Evolutionary conservation across 2,797 vertebrate genomes (phyloP).

Genomic region (Coilia nasus): DNA sequence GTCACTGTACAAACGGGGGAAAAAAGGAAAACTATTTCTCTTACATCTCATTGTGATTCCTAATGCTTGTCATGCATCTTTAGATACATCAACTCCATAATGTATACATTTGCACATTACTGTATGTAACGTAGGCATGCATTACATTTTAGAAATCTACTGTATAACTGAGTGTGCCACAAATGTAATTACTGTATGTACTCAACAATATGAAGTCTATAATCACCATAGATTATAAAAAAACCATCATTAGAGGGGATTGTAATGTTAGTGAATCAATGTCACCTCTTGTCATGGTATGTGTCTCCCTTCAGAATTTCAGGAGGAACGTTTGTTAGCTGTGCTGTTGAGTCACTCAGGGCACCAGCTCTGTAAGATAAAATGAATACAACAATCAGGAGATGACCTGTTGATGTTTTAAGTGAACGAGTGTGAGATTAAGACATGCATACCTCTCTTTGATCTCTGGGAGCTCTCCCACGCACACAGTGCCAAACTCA

Average conservation of each 20-base stretch:
- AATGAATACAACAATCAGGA: neutral
- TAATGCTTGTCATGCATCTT: neutral
- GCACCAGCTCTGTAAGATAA: neutral
- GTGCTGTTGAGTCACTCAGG: neutral
- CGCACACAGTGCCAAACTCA: constrained; percentile 20
- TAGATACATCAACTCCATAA: neutral
- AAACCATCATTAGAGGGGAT: too few relatives aligned
- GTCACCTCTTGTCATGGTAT: constrained; percentile 12
- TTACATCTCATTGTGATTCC: neutral
- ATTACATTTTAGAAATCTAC: neutral
- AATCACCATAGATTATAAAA: neutral
- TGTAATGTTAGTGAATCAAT: neutral
- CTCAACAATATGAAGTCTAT: neutral
- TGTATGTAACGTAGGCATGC: neutral
- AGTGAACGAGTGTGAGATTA: neutral
- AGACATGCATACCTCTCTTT: constrained; percentile 16
- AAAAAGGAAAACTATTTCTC: neutral
- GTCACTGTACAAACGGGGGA: constrained; percentile 26
- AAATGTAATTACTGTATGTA: too few relatives aligned
- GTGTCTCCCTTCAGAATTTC: neutral
- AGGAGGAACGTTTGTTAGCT: neutral
- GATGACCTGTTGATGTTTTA: neutral
- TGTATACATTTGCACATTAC: too few relatives aligned
- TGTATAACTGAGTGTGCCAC: too few relatives aligned
- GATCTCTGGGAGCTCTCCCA: constrained; percentile 29